Conservation (phyloP, 2,888 invertebrate genomes). For the Ptychoptera contaminata region DNA sequence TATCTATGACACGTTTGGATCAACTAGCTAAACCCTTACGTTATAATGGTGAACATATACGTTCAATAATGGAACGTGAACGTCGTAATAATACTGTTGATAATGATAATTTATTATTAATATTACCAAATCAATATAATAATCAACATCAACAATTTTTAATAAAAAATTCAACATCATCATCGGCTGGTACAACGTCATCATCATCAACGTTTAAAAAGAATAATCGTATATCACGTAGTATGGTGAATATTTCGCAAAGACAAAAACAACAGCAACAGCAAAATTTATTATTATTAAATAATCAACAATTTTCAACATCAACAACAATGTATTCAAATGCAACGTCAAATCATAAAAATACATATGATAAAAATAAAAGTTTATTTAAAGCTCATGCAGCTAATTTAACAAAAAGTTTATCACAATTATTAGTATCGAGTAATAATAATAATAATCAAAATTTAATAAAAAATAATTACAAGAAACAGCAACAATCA, state of each 20-base stretch:
- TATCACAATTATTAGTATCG: too few relatives aligned
- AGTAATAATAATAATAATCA: too few relatives aligned
- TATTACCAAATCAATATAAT: slow-evolving; percentile 15
- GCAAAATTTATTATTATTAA: too few relatives aligned
- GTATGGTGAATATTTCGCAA: slow-evolving; percentile 23
- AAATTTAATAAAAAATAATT: too few relatives aligned
- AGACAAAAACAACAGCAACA: too few relatives aligned
- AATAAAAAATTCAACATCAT: background rate
- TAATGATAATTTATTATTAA: slow-evolving; percentile 11
- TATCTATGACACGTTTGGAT: slow-evolving; percentile 88
- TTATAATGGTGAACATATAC: slow-evolving; percentile 33
- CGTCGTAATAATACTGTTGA: slow-evolving; percentile 23
- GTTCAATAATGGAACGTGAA: slow-evolving; percentile 29
- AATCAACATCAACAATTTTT: slow-evolving; percentile 5
- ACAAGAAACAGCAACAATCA: too few relatives aligned
- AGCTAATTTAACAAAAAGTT: too few relatives aligned
- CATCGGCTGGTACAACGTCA: background rate
- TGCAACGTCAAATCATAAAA: too few relatives aligned
- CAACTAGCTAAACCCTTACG: slow-evolving; percentile 59
- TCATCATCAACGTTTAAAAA: slow-evolving; percentile 8
- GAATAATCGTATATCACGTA: slow-evolving; percentile 41
- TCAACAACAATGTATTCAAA: too few relatives aligned
- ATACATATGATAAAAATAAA: too few relatives aligned
- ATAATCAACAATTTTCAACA: too few relatives aligned
- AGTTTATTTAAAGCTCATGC: too few relatives aligned